phyloP scores from a whole-genome alignment of 2,113 vertebrate species.

The Nibea coibor region DNA sequence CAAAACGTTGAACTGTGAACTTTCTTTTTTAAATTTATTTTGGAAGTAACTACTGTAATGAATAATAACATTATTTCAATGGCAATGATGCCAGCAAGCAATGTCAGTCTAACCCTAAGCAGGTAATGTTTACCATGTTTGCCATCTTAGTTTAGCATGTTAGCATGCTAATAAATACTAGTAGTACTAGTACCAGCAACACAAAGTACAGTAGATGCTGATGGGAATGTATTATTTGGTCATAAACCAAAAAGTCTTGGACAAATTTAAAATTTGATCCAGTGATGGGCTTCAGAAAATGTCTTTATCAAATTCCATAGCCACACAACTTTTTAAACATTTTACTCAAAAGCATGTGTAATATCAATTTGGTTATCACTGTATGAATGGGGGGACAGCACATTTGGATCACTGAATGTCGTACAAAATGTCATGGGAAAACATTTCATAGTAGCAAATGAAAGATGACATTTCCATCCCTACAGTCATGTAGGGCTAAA shows the following conservation, averaged over 20 bases:
- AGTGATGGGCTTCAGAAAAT: too few relatives aligned
- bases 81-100: too few relatives aligned
- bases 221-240: not conserved
- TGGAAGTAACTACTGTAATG: not conserved
- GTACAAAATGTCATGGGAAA: not conserved
- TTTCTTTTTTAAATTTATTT: not conserved
- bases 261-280: too few relatives aligned
- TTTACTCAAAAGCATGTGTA: not conserved
- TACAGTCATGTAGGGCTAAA: not conserved
- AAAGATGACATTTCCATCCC: not conserved
- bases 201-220: not conserved
- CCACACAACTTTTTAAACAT: too few relatives aligned
- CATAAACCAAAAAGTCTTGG: too few relatives aligned
- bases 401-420: not conserved
- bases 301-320: not conserved
- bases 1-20: too few relatives aligned
- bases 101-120: too few relatives aligned
- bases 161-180: not conserved
- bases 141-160: not conserved
- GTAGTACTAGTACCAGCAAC: too few relatives aligned
- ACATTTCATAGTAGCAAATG: not conserved
- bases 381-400: not conserved
- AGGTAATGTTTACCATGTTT: not conserved
- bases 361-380: not conserved
- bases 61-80: too few relatives aligned